A percentile compares a stretch with the other conserved stretches of the same genome.
Conservation (phyloP, 2,797 vertebrate species). For the Lacerta agilis region DNA sequence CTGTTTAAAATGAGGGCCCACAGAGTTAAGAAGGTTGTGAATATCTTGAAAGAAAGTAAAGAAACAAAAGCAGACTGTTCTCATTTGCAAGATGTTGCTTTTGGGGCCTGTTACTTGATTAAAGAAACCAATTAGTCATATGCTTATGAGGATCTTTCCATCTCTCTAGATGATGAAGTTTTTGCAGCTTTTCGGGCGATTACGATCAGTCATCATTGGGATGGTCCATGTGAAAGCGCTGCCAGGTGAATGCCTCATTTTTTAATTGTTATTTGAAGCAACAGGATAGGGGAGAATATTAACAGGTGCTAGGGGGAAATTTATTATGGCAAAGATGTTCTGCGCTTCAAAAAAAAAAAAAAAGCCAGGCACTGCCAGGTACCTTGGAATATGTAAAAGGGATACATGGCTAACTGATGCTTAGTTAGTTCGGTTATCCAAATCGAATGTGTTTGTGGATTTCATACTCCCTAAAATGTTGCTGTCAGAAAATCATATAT, state of each 20-base stretch:
- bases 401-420: background rate
- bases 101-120: background rate
- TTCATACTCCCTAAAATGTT: background rate
- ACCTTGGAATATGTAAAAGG: background rate
- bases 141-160: background rate
- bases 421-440: background rate
- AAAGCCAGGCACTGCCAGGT: background rate
- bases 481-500: background rate
- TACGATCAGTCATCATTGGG: conserved; percentile 82
- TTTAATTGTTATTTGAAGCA: background rate
- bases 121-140: background rate
- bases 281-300: background rate
- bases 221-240: conserved; percentile 88
- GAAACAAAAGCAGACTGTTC: background rate
- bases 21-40: background rate
- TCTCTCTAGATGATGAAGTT: conserved; percentile 75
- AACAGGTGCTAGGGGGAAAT: background rate
- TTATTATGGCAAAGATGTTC: background rate
- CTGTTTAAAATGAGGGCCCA: background rate
- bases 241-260: conserved; percentile 79
- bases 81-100: background rate
- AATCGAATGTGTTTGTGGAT: background rate
- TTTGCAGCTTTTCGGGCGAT: conserved; percentile 79
- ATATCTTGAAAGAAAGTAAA: background rate
- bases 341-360: background rate